These are phyloP conservation scores for Campodea augens DNA, from an alignment of 1,140 invertebrate species.

Conservation along the genomic window DNA sequence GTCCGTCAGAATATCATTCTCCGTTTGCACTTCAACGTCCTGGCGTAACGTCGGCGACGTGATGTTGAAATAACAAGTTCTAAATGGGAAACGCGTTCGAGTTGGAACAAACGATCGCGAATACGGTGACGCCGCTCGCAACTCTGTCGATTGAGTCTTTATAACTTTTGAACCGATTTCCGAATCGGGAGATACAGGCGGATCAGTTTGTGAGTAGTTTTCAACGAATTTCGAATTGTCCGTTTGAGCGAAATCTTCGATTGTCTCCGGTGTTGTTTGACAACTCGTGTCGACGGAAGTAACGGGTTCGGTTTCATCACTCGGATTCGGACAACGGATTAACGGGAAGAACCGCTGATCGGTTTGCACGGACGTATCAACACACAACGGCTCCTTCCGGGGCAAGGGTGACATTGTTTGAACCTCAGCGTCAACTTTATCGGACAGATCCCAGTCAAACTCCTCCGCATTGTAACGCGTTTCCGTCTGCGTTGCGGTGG, in stretches of 20 bases:
- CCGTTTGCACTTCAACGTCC: neutral
- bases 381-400: neutral
- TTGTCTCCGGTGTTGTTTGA: neutral
- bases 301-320: neutral
- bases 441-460: neutral
- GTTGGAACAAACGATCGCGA: neutral
- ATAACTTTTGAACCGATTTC: too few species aligned
- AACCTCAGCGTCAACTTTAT: neutral
- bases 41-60: neutral
- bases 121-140: neutral
- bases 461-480: neutral
- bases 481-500: neutral
- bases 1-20: neutral
- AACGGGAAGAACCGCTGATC: too few species aligned
- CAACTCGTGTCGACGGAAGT: neutral
- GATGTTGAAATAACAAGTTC: neutral
- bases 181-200: too few species aligned
- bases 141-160: too few species aligned
- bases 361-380: neutral
- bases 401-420: neutral
- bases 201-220: neutral
- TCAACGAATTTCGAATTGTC: neutral
- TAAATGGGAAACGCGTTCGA: neutral
- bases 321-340: too few species aligned
- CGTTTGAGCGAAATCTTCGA: neutral